These are phyloP conservation scores for Cyprinus carpio DNA, from an alignment of 2,113 vertebrate genomes.

Conservation along the genomic window DNA sequence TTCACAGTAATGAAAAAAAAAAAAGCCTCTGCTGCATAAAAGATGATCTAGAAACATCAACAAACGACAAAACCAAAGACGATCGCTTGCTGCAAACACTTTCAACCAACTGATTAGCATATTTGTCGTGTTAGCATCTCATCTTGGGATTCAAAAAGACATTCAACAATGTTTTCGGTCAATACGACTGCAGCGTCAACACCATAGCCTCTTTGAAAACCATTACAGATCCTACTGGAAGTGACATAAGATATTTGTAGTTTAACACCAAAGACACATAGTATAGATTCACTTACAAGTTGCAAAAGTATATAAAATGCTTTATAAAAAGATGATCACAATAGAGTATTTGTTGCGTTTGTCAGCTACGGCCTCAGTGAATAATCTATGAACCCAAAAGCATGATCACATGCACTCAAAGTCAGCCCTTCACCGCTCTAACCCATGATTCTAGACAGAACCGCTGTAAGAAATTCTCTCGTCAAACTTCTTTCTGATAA, in stretches of 20 bases:
- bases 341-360: conserved; percentile 43
- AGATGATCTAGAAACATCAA: background rate
- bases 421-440: conserved; percentile 1
- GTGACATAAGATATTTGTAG: conserved; percentile 9
- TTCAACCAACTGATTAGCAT: background rate
- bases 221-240: conserved; percentile 12
- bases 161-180: background rate
- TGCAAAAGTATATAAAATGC: conserved; percentile 56
- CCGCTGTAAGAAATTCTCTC: background rate
- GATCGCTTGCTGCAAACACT: background rate
- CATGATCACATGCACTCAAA: conserved; percentile 23
- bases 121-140: background rate
- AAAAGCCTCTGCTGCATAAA: background rate
- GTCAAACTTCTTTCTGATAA: background rate
- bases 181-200: background rate
- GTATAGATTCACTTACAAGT: conserved; percentile 29
- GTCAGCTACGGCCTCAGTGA: conserved; percentile 30
- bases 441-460: background rate
- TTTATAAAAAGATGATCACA: conserved; percentile 57
- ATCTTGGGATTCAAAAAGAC: background rate
- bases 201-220: background rate
- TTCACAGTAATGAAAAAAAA: conserved; percentile 13
- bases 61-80: background rate
- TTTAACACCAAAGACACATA: conserved; percentile 32
- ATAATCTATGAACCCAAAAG: conserved; percentile 10